Conservation (phyloP, 2,888 invertebrate genomes). For the Tuta absoluta region DNA sequence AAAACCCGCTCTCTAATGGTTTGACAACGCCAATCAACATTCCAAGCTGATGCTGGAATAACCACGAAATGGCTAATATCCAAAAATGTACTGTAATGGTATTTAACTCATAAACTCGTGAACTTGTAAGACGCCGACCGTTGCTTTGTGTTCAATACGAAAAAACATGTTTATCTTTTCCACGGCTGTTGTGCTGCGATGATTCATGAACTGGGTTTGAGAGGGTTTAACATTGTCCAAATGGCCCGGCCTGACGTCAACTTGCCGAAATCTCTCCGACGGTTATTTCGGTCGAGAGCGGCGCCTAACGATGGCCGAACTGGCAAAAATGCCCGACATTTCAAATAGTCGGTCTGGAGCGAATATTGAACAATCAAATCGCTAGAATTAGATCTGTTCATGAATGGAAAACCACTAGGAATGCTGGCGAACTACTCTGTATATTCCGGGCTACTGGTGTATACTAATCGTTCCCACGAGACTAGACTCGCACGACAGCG, state of each 20-base stretch:
- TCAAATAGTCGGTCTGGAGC: conserved; percentile 53
- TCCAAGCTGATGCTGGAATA: background rate
- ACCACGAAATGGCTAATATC: background rate
- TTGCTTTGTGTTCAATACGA: conserved; percentile 1
- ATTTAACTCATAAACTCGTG: background rate
- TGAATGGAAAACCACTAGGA: conserved; percentile 18
- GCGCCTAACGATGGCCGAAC: conserved; percentile 64
- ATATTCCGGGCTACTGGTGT: background rate
- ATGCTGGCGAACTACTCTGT: background rate
- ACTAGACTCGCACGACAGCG: conserved; percentile 26
- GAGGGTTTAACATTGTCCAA: conserved; percentile 56
- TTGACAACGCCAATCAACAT: background rate
- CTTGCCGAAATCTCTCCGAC: conserved; percentile 61
- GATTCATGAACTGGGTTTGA: conserved; percentile 36
- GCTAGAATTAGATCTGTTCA: conserved; percentile 41
- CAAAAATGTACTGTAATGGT: background rate
- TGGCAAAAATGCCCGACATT: conserved; percentile 62
- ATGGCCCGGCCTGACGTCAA: conserved; percentile 68
- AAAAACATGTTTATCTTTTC: conserved; percentile 16
- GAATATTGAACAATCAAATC: conserved; percentile 47
- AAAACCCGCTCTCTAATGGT: background rate
- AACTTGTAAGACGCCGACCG: background rate
- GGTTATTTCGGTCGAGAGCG: conserved; percentile 62
- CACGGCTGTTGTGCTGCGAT: conserved; percentile 11
- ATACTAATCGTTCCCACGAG: conserved; percentile 32